Percentiles rank a stretch among this genome's conserved stretches.
These are phyloP conservation scores for Phrynocephalus versicolor DNA, from an alignment of 2,113 vertebrate genomes.

Conservation along the genomic window DNA sequence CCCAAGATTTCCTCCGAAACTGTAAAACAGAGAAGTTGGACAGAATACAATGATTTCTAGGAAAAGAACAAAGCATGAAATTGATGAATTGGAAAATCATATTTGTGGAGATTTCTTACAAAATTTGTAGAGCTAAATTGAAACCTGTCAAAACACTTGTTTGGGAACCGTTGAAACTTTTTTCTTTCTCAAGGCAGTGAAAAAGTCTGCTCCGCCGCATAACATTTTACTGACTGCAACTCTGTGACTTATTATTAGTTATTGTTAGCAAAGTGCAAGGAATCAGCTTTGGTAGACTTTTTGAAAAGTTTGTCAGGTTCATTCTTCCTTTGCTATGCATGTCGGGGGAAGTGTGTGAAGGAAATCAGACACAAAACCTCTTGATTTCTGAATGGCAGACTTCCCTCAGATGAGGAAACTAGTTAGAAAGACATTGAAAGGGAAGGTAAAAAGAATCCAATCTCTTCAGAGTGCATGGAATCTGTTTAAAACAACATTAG, in stretches of 20 bases:
- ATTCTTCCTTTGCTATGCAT: no score
- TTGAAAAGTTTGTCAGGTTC: neutral
- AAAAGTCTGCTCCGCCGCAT: conserved; percentile 68
- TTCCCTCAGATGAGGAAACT: no score
- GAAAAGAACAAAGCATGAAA: conserved; percentile 68
- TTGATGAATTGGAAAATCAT: conserved; percentile 71
- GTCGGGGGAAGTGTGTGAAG: no score
- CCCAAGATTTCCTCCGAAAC: conserved; percentile 65
- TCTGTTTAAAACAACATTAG: no score
- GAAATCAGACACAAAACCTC: no score
- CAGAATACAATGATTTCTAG: conserved; percentile 66
- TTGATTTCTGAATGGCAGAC: no score
- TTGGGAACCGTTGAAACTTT: conserved; percentile 70
- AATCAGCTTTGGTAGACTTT: neutral
- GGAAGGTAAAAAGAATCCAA: no score
- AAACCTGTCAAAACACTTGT: conserved; percentile 73
- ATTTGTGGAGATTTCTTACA: conserved; percentile 73
- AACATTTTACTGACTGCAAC: conserved; percentile 61
- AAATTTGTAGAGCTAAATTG: conserved; percentile 69
- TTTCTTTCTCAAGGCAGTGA: conserved; percentile 65
- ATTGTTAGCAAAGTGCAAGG: neutral
- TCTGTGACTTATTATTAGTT: conserved; percentile 42
- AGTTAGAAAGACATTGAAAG: no score
- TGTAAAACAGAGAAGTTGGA: conserved; percentile 62
- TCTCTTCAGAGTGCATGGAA: no score